phyloP scores from a whole-genome alignment of 2,113 vertebrate genomes.

The Numenius arquata region DNA sequence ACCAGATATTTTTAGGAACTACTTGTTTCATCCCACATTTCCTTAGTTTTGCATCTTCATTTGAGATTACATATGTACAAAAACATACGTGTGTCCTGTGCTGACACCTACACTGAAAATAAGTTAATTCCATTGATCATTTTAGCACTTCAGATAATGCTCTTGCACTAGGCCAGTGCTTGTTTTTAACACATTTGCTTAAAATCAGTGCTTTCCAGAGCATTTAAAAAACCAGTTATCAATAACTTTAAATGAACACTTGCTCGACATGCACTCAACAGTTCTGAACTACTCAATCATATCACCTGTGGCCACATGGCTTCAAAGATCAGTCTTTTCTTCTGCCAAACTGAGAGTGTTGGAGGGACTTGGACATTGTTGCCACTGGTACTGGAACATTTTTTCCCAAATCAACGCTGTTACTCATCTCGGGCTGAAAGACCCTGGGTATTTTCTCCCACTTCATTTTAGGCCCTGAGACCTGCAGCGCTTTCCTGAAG shows the following conservation, averaged over 20 bases:
- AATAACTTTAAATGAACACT: neutral
- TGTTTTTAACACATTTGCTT: neutral
- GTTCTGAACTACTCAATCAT: neutral
- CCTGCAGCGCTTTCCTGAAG: neutral
- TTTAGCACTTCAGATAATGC: neutral
- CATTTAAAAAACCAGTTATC: neutral
- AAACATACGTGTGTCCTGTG: fast-evolving
- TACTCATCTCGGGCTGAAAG: neutral
- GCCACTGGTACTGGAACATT: neutral
- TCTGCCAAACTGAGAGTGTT: neutral
- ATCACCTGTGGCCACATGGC: neutral
- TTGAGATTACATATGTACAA: neutral
- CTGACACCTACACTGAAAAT: neutral
- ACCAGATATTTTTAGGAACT: neutral
- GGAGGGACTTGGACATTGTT: neutral
- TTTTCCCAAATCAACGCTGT: neutral
- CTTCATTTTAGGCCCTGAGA: neutral
- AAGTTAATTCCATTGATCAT: neutral
- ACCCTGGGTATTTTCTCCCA: neutral
- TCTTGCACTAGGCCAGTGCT: neutral
- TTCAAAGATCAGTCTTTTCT: neutral
- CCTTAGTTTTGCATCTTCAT: neutral
- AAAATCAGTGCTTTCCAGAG: neutral
- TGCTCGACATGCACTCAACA: neutral
- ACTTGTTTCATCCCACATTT: neutral